Percentiles rank a stretch among this genome's conserved stretches.
Evolutionary conservation across 2,113 vertebrate genomes (phyloP).

Genomic region (Argyrosomus japonicus): DNA sequence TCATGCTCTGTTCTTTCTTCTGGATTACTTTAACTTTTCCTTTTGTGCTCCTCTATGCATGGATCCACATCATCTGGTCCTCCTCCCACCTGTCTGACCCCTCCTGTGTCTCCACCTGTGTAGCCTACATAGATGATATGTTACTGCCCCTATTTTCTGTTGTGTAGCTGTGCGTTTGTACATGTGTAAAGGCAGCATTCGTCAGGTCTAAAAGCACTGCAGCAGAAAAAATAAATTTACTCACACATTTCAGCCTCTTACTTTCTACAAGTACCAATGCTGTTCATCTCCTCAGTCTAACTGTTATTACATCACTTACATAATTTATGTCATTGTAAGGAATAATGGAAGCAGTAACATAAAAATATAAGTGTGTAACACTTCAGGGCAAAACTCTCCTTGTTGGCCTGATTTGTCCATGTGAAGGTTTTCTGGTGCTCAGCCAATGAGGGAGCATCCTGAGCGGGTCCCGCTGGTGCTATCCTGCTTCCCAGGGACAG

Average conservation of each 20-base stretch:
- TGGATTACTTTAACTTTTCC: slow-evolving; percentile 34
- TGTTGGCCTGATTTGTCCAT: slow-evolving; percentile 49
- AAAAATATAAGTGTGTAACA: slow-evolving; percentile 27
- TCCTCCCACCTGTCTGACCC: slow-evolving; percentile 60
- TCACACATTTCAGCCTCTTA: background rate
- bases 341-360: slow-evolving; percentile 22
- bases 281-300: slow-evolving; percentile 5
- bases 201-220: background rate
- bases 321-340: slow-evolving; percentile 22
- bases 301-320: slow-evolving; percentile 15
- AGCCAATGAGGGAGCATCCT: slow-evolving; percentile 56
- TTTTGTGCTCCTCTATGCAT: slow-evolving; percentile 46
- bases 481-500: slow-evolving; percentile 62
- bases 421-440: slow-evolving; percentile 52
- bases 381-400: slow-evolving; percentile 47
- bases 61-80: slow-evolving; percentile 58
- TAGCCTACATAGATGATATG: slow-evolving; percentile 61
- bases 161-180: slow-evolving; percentile 14
- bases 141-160: slow-evolving; percentile 16
- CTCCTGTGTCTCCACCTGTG: slow-evolving; percentile 72
- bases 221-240: background rate
- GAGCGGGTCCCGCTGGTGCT: slow-evolving; percentile 61
- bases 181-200: background rate
- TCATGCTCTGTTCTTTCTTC: slow-evolving; percentile 29
- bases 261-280: background rate